Conservation (phyloP, 2,888 invertebrate genomes). For the Oxyscelio sp. region DNA sequence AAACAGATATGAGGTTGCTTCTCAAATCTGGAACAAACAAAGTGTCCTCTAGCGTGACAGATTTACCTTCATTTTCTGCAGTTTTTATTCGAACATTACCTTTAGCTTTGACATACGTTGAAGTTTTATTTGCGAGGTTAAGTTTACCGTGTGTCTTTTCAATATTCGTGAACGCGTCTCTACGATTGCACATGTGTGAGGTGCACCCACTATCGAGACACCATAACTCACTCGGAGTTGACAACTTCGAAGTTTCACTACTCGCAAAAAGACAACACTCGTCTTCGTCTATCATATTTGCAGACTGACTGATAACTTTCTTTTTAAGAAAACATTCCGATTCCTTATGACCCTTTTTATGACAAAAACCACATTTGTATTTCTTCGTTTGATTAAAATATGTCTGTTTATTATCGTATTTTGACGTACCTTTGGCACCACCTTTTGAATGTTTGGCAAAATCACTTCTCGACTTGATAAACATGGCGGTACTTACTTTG, state of each 20-base stretch:
- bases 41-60: conserved; percentile 17
- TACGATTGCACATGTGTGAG: conserved; percentile 60
- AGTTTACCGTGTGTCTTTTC: neutral
- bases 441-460: neutral
- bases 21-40: conserved; percentile 34
- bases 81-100: conserved; percentile 11
- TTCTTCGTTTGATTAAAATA: conserved; percentile 12
- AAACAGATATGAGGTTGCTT: conserved; percentile 27
- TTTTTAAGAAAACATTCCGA: conserved; percentile 16
- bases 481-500: neutral
- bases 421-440: neutral
- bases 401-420: neutral
- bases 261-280: neutral
- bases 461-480: neutral
- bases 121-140: conserved; percentile 22
- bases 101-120: conserved; percentile 11
- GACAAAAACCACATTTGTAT: conserved; percentile 21
- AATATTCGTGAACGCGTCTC: neutral
- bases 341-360: conserved; percentile 25
- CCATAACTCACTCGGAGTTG: neutral
- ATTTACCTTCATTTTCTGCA: neutral
- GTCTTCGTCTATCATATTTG: neutral
- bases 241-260: neutral
- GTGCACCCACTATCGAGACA: conserved; percentile 62
- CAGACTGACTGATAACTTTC: neutral